phyloP scores from a whole-genome alignment of 2,888 invertebrate species.

The Nowickia ferox region DNA sequence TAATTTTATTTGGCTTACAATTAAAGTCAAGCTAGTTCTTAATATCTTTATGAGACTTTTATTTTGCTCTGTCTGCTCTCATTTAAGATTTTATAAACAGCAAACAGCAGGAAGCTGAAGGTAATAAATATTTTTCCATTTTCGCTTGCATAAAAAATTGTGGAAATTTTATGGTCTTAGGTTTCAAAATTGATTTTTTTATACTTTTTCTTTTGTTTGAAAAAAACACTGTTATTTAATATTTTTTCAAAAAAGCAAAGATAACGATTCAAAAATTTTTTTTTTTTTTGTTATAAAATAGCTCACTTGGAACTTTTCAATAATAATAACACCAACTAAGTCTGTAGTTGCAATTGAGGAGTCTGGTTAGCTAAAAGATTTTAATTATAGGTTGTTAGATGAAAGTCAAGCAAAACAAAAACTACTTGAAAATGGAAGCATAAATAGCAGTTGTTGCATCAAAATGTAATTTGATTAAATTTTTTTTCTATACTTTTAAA shows the following conservation, averaged over 20 bases:
- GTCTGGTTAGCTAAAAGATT: background rate
- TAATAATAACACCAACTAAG: background rate
- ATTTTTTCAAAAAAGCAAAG: slow-evolving; percentile 1
- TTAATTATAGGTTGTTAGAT: background rate
- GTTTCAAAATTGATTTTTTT: background rate
- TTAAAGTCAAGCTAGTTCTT: slow-evolving; percentile 24
- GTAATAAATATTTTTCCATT: background rate
- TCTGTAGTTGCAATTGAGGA: background rate
- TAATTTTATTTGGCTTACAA: slow-evolving; percentile 6
- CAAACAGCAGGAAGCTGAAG: slow-evolving; percentile 38
- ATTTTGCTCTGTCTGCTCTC: background rate
- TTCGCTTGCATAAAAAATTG: background rate
- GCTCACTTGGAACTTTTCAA: background rate
- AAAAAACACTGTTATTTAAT: slow-evolving; percentile 46
- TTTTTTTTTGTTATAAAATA: background rate
- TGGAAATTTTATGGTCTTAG: background rate
- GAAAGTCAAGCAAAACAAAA: no score
- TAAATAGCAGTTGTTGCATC: no score
- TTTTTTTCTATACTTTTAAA: no score
- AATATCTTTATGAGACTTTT: background rate
- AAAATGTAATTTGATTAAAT: no score
- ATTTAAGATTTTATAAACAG: slow-evolving; percentile 28
- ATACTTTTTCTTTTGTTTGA: background rate
- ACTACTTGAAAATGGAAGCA: background rate
- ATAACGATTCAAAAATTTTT: background rate